Conservation (phyloP, 2,888 invertebrate genomes). For the Schizotus pectinicornis region DNA sequence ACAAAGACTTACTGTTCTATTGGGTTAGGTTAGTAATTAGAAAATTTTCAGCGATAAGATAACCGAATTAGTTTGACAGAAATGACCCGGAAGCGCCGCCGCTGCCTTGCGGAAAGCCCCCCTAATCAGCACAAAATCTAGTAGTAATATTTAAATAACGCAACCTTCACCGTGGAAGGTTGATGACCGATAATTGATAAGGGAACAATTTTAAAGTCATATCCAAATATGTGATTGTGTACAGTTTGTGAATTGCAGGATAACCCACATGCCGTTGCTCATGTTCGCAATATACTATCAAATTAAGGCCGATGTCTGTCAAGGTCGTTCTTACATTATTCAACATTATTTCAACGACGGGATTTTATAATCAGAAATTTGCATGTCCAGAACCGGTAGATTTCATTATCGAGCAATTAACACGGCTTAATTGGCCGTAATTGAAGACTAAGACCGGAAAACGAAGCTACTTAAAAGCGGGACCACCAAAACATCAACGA, state of each 20-base stretch:
- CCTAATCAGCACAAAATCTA: too few relatives aligned
- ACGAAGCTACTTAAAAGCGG: too few relatives aligned
- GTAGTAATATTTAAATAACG: slow-evolving; percentile 4
- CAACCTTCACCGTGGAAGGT: slow-evolving; percentile 25
- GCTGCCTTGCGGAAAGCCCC: too few relatives aligned
- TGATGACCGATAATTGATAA: slow-evolving; percentile 34
- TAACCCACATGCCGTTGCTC: too few relatives aligned
- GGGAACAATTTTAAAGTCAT: slow-evolving; percentile 9
- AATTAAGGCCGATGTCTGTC: slow-evolving; percentile 17
- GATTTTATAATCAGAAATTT: slow-evolving; percentile 9
- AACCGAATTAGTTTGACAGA: neutral
- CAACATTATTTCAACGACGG: neutral
- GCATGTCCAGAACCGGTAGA: neutral
- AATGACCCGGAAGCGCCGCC: neutral
- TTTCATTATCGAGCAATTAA: too few relatives aligned
- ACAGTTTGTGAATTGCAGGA: too few relatives aligned
- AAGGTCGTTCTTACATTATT: slow-evolving; percentile 11
- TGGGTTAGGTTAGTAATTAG: neutral
- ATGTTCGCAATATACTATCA: too few relatives aligned
- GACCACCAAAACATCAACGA: too few relatives aligned
- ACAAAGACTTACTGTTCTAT: too few relatives aligned
- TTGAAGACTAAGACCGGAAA: too few relatives aligned
- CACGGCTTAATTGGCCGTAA: too few relatives aligned
- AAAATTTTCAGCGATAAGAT: neutral
- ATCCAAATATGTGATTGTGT: neutral